These are phyloP conservation scores for Brachionus sp. DNA, from an alignment of 1,140 invertebrate species.

Conservation along the genomic window DNA sequence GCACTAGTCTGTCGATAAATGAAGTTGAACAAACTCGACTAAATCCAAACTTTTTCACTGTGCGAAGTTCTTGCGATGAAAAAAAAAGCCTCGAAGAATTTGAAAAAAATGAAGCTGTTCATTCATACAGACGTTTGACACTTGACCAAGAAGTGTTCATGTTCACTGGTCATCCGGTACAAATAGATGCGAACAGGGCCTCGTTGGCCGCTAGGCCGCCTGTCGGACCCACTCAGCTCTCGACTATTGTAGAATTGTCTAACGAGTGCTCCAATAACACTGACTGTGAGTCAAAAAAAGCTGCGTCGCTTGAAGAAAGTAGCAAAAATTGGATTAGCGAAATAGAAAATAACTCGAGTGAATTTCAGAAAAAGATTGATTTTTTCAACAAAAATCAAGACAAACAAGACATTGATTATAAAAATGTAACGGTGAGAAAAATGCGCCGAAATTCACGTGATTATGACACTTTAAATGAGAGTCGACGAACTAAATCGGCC, in stretches of 20 bases:
- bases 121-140: not conserved
- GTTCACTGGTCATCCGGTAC: not conserved
- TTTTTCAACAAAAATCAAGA: not conserved
- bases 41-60: not conserved
- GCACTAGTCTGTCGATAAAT: not conserved
- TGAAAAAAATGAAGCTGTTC: not conserved
- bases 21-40: not conserved
- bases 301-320: not conserved
- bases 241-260: not conserved
- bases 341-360: not conserved
- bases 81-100: not conserved
- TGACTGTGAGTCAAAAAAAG: not conserved
- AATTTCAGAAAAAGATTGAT: conserved; percentile 29
- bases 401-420: not conserved
- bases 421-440: not conserved
- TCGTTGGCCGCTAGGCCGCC: not conserved
- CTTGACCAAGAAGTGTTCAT: conserved; percentile 12
- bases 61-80: not conserved
- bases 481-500: not conserved
- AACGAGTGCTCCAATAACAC: conserved; percentile 24
- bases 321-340: not conserved
- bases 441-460: not conserved
- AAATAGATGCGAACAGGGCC: not conserved
- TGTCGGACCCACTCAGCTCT: not conserved
- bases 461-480: conserved; percentile 21